Evolutionary conservation across 2,888 invertebrate species (phyloP).

Genomic region (Chrysomela aeneicollis): DNA sequence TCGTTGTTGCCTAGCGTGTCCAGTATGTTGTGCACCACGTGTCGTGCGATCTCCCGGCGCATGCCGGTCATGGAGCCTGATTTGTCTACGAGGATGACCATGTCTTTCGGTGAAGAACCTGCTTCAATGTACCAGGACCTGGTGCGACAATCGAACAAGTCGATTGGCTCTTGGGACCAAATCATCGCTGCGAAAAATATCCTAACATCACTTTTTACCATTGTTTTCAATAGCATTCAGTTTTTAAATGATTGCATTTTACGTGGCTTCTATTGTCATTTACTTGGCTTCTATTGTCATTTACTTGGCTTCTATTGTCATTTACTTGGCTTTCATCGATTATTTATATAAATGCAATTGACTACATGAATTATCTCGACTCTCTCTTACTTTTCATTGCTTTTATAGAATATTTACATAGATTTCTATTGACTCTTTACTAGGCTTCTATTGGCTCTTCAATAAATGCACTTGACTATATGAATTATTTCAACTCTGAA

Average conservation of each 20-base stretch:
- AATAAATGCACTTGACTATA: no score
- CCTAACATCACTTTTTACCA: no score
- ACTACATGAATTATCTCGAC: background rate
- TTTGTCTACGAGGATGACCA: constrained; percentile 73
- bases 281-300: background rate
- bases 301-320: background rate
- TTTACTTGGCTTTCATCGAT: background rate
- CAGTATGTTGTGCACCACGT: constrained; percentile 86
- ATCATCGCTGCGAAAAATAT: constrained; percentile 67
- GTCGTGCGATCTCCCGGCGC: constrained; percentile 88
- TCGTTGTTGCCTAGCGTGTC: constrained; percentile 98
- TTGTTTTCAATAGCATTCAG: no score
- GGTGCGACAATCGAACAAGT: constrained; percentile 94
- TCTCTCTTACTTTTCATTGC: no score
- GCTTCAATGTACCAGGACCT: constrained; percentile 98
- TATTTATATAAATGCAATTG: no score
- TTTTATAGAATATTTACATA: no score
- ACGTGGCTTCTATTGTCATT: background rate
- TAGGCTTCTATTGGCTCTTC: no score
- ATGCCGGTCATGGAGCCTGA: constrained; percentile 74
- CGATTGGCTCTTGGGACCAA: constrained; percentile 83
- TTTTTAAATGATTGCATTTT: no score
- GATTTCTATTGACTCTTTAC: no score
- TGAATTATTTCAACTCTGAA: no score
- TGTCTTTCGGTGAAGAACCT: constrained; percentile 96